Conservation (phyloP, 2,113 vertebrate genomes). For the Tupaia tana region DNA sequence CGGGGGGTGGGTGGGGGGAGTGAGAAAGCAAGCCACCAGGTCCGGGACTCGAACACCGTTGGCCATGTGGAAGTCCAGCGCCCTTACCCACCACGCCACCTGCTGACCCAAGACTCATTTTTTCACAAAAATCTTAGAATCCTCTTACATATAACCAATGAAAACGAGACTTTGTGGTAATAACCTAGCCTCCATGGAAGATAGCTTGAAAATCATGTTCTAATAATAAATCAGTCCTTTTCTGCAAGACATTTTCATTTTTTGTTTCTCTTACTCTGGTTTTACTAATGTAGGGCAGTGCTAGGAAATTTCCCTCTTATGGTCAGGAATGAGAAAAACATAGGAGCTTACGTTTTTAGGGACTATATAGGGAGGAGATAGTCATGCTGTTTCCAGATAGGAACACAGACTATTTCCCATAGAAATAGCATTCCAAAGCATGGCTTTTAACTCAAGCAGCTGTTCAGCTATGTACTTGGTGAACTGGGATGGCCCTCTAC, state of each 20-base stretch:
- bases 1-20: too few relatives aligned
- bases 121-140: conserved; percentile 3
- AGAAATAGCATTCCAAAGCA: not conserved
- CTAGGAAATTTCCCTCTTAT: not conserved
- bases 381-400: not conserved
- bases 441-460: not conserved
- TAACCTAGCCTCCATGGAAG: not conserved
- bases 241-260: not conserved
- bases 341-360: not conserved
- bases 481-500: not conserved
- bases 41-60: too few relatives aligned
- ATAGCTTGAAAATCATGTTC: not conserved
- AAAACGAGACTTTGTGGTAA: not conserved
- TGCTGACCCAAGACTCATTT: not conserved
- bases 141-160: not conserved
- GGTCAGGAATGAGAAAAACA: not conserved
- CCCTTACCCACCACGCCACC: too few relatives aligned
- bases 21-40: too few relatives aligned
- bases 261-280: not conserved
- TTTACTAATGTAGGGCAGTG: not conserved
- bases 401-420: not conserved
- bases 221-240: not conserved
- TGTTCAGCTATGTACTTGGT: not conserved
- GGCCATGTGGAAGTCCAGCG: too few relatives aligned
- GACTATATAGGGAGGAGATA: not conserved